A percentile compares a stretch with the other conserved stretches of the same genome.
phyloP scores from a whole-genome alignment of 1,140 invertebrate genomes.

The Aphidius ervi region DNA sequence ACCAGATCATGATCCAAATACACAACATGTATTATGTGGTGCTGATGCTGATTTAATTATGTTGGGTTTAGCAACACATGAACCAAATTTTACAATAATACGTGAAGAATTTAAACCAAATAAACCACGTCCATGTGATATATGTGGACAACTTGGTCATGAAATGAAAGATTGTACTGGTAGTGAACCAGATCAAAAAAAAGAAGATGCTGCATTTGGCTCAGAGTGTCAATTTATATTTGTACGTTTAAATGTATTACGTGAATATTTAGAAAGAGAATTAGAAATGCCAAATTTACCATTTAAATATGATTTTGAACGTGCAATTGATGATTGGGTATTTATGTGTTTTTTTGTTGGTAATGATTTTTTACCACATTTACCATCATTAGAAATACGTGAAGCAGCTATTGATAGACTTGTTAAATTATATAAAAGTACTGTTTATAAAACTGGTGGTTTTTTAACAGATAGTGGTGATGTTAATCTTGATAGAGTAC shows the following conservation, averaged over 20 bases:
- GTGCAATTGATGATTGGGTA: conserved; percentile 97
- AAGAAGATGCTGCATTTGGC: conserved; percentile 59
- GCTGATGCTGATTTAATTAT: conserved; percentile 99
- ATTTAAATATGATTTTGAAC: conserved; percentile 85
- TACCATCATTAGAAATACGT: conserved; percentile 96
- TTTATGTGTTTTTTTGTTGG: conserved; percentile 99
- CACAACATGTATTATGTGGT: conserved; percentile 94
- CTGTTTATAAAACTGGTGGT: conserved; percentile 90
- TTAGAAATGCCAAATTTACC: conserved; percentile 90
- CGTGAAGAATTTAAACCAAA: conserved; percentile 98
- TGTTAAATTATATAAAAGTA: conserved; percentile 91
- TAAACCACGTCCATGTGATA: conserved; percentile 91
- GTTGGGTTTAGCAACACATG: conserved; percentile 97
- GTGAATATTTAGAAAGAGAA: conserved; percentile 93
- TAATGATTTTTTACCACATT: conserved; percentile 98
- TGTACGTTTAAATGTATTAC: conserved; percentile 84
- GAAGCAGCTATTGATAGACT: conserved; percentile 97
- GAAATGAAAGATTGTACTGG: conserved; percentile 95
- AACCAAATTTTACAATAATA: conserved; percentile 97
- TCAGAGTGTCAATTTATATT: conserved; percentile 82
- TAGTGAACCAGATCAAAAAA: conserved; percentile 50
- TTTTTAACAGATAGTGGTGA: conserved; percentile 93
- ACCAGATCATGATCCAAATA: conserved; percentile 96
- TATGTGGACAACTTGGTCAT: conserved; percentile 93
- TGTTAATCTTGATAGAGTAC: conserved; percentile 87